phyloP scores from a whole-genome alignment of 2,113 vertebrate species.

The Zosterops hypoxanthus region DNA sequence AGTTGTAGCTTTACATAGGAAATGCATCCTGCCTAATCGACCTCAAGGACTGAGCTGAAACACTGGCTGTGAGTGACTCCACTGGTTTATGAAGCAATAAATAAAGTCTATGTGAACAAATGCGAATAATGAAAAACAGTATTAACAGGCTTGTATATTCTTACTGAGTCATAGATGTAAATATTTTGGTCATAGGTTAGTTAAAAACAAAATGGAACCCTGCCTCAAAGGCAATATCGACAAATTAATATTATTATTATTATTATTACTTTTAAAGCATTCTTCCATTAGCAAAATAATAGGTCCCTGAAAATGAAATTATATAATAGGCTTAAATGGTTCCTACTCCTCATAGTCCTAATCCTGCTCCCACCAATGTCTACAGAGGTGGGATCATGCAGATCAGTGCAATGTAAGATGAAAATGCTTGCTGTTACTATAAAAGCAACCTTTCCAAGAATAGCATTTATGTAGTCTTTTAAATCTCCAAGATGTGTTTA shows the following conservation, averaged over 20 bases:
- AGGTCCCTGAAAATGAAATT: conserved; percentile 68
- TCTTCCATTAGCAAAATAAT: conserved; percentile 43
- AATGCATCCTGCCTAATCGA: neutral
- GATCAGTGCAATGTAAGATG: conserved; percentile 57
- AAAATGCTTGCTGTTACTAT: conserved; percentile 53
- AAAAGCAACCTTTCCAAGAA: conserved; percentile 41
- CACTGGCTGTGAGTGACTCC: conserved; percentile 9
- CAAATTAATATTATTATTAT: conserved; percentile 4
- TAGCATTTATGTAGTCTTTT: conserved; percentile 13
- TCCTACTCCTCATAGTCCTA: conserved; percentile 43
- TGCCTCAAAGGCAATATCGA: conserved; percentile 37
- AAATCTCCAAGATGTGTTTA: conserved; percentile 2
- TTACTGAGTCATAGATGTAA: conserved; percentile 19
- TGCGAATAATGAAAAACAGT: neutral
- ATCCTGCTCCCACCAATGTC: neutral
- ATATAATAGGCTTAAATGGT: conserved; percentile 9
- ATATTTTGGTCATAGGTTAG: conserved; percentile 61
- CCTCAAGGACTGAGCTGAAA: conserved; percentile 29
- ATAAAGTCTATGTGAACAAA: conserved; percentile 51
- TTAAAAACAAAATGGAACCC: conserved; percentile 46
- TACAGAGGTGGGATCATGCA: conserved; percentile 14
- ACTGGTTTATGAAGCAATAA: conserved; percentile 60
- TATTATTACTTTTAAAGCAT: conserved; percentile 51
- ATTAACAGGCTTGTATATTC: conserved; percentile 43
- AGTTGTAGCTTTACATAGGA: neutral